phyloP scores from a whole-genome alignment of 1,140 invertebrate genomes.

The Drosophila ironensis region DNA sequence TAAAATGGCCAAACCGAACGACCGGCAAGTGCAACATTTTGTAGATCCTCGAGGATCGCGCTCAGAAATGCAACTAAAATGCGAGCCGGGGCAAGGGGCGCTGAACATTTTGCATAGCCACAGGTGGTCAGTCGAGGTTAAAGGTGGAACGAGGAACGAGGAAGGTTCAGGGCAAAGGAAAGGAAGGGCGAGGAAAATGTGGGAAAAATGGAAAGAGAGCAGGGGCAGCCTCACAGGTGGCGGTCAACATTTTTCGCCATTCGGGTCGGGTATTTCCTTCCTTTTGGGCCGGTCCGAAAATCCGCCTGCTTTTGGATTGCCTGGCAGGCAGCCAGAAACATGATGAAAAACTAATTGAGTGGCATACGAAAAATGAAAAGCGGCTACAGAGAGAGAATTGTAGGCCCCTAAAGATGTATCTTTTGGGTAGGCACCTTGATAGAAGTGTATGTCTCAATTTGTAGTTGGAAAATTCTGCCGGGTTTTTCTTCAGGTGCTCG shows the following conservation, averaged over 20 bases:
- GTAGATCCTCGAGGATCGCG: conserved; percentile 48
- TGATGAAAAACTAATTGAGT: conserved; percentile 71
- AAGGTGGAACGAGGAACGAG: neutral
- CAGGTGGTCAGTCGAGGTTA: conserved; percentile 42
- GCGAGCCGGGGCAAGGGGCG: neutral
- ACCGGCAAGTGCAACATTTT: conserved; percentile 56
- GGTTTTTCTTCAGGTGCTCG: neutral
- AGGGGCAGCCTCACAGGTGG: conserved; percentile 49
- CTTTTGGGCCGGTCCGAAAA: conserved; percentile 42
- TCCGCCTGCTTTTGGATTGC: conserved; percentile 24
- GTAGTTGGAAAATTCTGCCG: too few species aligned
- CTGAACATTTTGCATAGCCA: conserved; percentile 45
- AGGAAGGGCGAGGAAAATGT: too few species aligned
- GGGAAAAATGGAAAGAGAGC: conserved; percentile 26
- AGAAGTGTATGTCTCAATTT: too few species aligned
- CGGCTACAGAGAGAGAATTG: conserved; percentile 2
- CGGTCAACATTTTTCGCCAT: conserved; percentile 25
- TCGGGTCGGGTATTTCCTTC: conserved; percentile 41
- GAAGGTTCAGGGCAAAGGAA: conserved; percentile 5
- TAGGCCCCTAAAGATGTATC: neutral
- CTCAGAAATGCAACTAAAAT: conserved; percentile 55
- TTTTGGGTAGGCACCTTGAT: neutral
- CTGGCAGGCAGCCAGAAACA: conserved; percentile 37
- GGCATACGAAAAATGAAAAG: conserved; percentile 47
- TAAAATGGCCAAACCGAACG: conserved; percentile 18